A percentile compares a stretch with the other conserved stretches of the same genome.
Evolutionary conservation across 2,797 vertebrate genomes (phyloP).

Genomic region (Intellagama lesueurii): DNA sequence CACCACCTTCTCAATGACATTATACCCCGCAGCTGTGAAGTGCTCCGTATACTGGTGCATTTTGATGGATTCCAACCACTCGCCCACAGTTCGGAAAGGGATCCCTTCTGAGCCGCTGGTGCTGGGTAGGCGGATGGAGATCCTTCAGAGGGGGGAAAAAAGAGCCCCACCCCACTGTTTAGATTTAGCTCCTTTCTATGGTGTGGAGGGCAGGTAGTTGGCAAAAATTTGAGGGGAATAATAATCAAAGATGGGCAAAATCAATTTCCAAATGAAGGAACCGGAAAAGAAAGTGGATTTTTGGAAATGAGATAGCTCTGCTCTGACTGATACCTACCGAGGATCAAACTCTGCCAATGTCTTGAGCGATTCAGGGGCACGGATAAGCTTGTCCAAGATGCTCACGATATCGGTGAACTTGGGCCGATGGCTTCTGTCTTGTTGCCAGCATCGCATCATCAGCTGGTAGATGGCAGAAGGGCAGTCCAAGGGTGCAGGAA

Average conservation of each 20-base stretch:
- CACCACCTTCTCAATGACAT: slow-evolving; percentile 92
- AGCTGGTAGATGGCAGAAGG: slow-evolving; percentile 95
- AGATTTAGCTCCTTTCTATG: not conserved
- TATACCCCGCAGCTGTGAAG: slow-evolving; percentile 89
- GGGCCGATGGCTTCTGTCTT: slow-evolving; percentile 90
- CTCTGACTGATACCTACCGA: slow-evolving; percentile 77
- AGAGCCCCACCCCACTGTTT: not conserved
- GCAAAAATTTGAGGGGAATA: too few species aligned
- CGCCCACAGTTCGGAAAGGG: slow-evolving; percentile 89
- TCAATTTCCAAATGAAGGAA: not conserved
- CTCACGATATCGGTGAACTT: slow-evolving; percentile 92
- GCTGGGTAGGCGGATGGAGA: slow-evolving; percentile 96
- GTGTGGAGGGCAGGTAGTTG: not conserved
- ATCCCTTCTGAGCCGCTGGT: slow-evolving; percentile 89
- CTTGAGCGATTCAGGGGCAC: slow-evolving; percentile 90
- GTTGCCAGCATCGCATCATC: slow-evolving; percentile 97
- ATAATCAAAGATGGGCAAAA: not conserved
- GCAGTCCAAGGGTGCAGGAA: slow-evolving; percentile 94
- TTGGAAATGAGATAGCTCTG: not conserved
- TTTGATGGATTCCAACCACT: slow-evolving; percentile 97
- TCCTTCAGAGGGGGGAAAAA: slow-evolving; percentile 71
- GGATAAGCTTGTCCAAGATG: slow-evolving; percentile 93
- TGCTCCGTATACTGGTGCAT: slow-evolving; percentile 94
- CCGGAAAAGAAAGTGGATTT: not conserved
- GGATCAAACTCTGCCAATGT: slow-evolving; percentile 93